Evolutionary conservation across 23 tunicate species (phyloP), one percentile per base, ranked within the genome.

Genomic region (Phallusia fumigata): DNA sequence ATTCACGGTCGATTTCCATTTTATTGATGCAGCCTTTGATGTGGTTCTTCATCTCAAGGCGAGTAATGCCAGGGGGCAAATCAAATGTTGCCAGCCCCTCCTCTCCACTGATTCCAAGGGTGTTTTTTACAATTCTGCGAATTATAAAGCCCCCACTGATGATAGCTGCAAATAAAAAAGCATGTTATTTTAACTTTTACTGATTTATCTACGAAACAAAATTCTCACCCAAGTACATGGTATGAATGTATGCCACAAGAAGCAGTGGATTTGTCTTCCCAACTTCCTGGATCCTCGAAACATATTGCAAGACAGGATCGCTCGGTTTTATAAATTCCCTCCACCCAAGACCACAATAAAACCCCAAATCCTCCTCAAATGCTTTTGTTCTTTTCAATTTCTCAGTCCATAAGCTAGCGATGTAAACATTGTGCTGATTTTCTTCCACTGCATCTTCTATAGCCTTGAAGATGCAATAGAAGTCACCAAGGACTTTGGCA

Each of bases 141-240:
- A 90, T 31, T 18, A 90, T 90, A 33, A 58, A 65, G 0, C 95
- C 95, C 28, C 95, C 95, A 81, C 89, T 81, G 44, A 90, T 80
- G 26, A 90, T 76, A 47, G 95, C 92, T 86, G 90, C 0, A 80
- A 80, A 73, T 22, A 13, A n/a, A 58, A 73, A 65, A 40, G 5
- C 8, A 40, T 40, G 47, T 40, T 10, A 40, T 40, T 40, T n/a
- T n/a, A n/a, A n/a, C n/a, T n/a, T n/a, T n/a, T n/a, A n/a, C n/a
- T n/a, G n/a, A n/a, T n/a, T n/a, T 3, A 40, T 3, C 47, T 3
- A 40, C 47, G 47, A 40, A 40, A 40, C n/a, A 51, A 58, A 74
- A 1, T 31, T 30, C 45, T 18, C 18, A 33, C 40, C 40, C 26
- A 90, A 52, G 51, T 90, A 90, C 95, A 90, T 90, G 36, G 95